These are phyloP conservation scores for Mesoclemmys tuberculata DNA, from an alignment of 2,113 vertebrate genomes.

Conservation along the genomic window DNA sequence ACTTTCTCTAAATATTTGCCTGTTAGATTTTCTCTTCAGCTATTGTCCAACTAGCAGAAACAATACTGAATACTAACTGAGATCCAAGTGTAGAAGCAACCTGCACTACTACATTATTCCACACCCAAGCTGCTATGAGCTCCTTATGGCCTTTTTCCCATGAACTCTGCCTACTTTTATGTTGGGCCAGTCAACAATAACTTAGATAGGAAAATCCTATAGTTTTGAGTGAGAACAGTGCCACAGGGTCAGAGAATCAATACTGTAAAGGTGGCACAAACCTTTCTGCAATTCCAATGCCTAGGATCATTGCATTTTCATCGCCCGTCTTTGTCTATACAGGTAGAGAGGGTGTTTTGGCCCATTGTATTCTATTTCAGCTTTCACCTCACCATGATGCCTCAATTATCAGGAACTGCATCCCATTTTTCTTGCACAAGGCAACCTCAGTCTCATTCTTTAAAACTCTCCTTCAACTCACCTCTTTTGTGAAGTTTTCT, in stretches of 20 bases:
- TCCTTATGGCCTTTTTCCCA: neutral
- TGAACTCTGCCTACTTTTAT: neutral
- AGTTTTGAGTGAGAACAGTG: neutral
- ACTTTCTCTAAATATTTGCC: neutral
- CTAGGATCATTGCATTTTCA: neutral
- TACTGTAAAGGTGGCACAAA: neutral
- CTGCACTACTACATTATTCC: too few relatives aligned
- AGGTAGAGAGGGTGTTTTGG: neutral
- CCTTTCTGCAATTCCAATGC: neutral
- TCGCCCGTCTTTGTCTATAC: neutral
- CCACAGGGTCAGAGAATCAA: neutral
- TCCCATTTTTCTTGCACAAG: neutral
- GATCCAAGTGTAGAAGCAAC: neutral
- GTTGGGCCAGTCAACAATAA: neutral
- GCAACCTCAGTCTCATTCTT: neutral
- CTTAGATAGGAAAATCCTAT: neutral
- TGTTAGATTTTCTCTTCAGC: neutral
- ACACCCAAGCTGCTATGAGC: neutral
- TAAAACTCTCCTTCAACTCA: neutral
- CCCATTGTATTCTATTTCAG: too few relatives aligned
- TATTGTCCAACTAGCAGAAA: neutral
- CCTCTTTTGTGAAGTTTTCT: neutral
- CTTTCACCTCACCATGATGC: too few relatives aligned
- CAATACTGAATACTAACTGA: neutral
- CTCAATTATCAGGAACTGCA: too few relatives aligned